Conservation (phyloP, 2,888 invertebrate genomes). For the Norana najaformis region DNA sequence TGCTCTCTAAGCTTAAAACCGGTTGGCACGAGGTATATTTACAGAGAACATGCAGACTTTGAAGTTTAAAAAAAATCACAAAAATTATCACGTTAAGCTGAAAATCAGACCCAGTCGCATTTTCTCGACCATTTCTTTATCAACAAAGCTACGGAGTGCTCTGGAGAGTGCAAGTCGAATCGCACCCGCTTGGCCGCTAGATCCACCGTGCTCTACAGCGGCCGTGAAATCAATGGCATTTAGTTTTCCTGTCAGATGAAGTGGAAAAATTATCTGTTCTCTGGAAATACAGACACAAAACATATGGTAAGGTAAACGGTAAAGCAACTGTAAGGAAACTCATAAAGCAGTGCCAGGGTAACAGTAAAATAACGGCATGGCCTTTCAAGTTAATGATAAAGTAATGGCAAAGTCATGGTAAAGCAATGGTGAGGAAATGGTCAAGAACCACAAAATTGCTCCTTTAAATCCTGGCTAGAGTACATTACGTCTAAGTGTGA, state of each 20-base stretch:
- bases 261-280: constrained; percentile 74
- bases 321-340: not conserved
- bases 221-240: constrained; percentile 83
- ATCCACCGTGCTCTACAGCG: constrained; percentile 52
- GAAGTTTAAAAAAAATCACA: not conserved
- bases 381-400: not conserved
- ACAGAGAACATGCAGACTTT: not conserved
- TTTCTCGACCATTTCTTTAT: constrained; percentile 74
- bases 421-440: not conserved
- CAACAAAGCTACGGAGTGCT: constrained; percentile 78
- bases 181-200: constrained; percentile 83
- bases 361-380: not conserved
- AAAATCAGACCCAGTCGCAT: constrained; percentile 78
- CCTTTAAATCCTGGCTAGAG: not conserved
- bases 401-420: not conserved
- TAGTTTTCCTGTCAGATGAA: constrained; percentile 77
- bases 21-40: not conserved
- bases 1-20: not conserved
- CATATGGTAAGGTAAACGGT: too few species aligned
- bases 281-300: constrained; percentile 66
- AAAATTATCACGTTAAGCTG: not conserved
- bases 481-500: not conserved
- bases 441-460: not conserved
- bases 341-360: not conserved
- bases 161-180: constrained; percentile 79